Percentiles rank a stretch among this genome's conserved stretches.
Conservation (phyloP, 2,888 invertebrate genomes). For the Branchellion lobata region DNA sequence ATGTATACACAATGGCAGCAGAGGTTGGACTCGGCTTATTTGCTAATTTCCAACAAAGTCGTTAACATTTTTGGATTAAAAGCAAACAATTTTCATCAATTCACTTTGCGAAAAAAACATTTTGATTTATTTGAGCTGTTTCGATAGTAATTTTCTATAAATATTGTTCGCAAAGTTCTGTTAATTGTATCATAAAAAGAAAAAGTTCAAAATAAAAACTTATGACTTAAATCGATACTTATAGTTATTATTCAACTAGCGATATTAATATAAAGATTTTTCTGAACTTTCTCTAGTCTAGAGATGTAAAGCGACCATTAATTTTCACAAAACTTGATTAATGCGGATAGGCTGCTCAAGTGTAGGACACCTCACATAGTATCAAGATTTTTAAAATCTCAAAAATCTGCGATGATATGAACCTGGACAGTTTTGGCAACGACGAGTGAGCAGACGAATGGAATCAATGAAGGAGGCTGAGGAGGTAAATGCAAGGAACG, state of each 20-base stretch:
- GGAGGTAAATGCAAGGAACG: background rate
- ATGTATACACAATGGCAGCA: slow-evolving; percentile 22
- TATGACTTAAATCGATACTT: too few relatives aligned
- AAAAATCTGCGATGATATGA: slow-evolving; percentile 2
- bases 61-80: background rate
- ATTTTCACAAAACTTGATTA: too few relatives aligned
- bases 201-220: background rate
- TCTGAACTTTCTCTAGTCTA: too few relatives aligned
- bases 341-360: too few relatives aligned
- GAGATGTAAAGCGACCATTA: too few relatives aligned
- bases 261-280: too few relatives aligned
- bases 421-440: background rate
- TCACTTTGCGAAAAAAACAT: background rate
- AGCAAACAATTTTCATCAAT: background rate
- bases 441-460: background rate
- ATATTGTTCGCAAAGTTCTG: background rate
- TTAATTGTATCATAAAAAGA: slow-evolving; percentile 8
- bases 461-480: background rate
- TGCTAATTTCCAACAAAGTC: background rate
- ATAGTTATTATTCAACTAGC: too few relatives aligned
- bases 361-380: too few relatives aligned
- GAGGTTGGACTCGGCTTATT: slow-evolving; percentile 23
- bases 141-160: background rate
- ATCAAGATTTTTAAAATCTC: too few relatives aligned
- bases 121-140: background rate